These are phyloP conservation scores for Lobophora halterata DNA, from an alignment of 2,888 invertebrate genomes.

Conservation along the genomic window DNA sequence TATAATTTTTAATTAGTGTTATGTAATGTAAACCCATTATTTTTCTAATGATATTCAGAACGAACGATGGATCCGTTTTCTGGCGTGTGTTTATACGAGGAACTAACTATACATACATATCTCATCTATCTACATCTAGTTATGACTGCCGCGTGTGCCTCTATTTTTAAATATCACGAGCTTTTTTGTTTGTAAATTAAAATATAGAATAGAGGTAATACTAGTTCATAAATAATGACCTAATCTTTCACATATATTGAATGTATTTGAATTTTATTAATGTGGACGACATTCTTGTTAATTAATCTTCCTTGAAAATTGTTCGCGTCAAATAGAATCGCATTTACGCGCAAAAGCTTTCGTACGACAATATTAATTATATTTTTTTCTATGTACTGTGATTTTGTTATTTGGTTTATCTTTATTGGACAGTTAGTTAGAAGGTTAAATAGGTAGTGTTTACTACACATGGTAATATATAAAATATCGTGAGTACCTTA, in stretches of 20 bases:
- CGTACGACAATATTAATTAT: no score
- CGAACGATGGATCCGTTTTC: constrained; percentile 44
- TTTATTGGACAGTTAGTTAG: no score
- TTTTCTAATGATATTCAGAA: constrained; percentile 32
- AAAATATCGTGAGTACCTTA: no score
- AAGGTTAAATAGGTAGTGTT: no score
- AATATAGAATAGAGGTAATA: constrained; percentile 29
- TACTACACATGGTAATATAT: no score
- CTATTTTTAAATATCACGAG: constrained; percentile 56
- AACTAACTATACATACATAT: constrained; percentile 34
- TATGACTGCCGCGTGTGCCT: constrained; percentile 37
- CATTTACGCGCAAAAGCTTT: no score
- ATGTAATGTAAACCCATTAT: no score
- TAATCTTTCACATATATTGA: constrained; percentile 32
- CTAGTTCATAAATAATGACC: constrained; percentile 39
- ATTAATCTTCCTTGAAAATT: constrained; percentile 20
- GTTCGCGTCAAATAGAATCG: constrained; percentile 17
- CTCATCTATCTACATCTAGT: constrained; percentile 32
- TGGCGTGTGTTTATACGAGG: constrained; percentile 47
- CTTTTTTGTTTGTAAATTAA: constrained; percentile 55
- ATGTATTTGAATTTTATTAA: constrained; percentile 10
- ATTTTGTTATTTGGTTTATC: no score
- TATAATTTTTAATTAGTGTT: no score
- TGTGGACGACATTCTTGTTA: constrained; percentile 12
- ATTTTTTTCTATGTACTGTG: no score